Base-by-base conservation (phyloP, 2,888 invertebrate genomes). In the Branchinecta sandiegonensis region DNA sequence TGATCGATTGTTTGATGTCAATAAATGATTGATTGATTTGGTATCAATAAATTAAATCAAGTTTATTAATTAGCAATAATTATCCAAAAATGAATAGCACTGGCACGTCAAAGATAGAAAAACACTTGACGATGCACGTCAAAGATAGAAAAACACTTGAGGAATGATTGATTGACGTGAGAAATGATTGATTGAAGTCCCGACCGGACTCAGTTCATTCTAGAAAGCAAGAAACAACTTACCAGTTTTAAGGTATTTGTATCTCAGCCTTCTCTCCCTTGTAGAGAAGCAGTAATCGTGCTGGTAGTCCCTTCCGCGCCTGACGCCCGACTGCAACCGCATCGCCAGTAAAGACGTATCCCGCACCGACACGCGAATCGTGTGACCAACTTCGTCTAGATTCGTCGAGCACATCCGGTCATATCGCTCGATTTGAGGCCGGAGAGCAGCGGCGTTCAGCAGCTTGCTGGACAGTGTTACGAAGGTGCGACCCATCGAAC, bases 401-500 rank as follows among this genome's bases (percentile, higher is more conserved):
- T 8, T 9, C n/a, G 63, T 56, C n/a, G 63, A 56, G 23, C 63
- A 56, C 14, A 56, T 8, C 63, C 63, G 63, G n/a, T 56, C 63
- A 56, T 56, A 56, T 56, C 23, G n/a, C 63, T 56, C 63, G n/a
- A 56, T 56, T 23, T 56, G 63, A 56, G 63, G 63, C 63, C 63
- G 63, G 8, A 56, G 63, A 9, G 63, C 63, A 23, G n/a, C 23
- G 63, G 63, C 63, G 23, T 23, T 56, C 63, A 56, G 23, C 1
- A 56, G 14, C 23, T 56, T 56, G 23, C 63, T 56, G 0, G 63
- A 56, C 63, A 56, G 23, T n/a, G 63, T 17, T 8, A 56, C 63
- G 23, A 56, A 56, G 12, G 63, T 56, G 23, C 63, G 63, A 10
- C 63, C 63, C 63, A 56, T 56, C 14, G n/a, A 56, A 56, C 63